Conservation (phyloP, 2,888 invertebrate genomes). For the Drosophila picticornis region DNA sequence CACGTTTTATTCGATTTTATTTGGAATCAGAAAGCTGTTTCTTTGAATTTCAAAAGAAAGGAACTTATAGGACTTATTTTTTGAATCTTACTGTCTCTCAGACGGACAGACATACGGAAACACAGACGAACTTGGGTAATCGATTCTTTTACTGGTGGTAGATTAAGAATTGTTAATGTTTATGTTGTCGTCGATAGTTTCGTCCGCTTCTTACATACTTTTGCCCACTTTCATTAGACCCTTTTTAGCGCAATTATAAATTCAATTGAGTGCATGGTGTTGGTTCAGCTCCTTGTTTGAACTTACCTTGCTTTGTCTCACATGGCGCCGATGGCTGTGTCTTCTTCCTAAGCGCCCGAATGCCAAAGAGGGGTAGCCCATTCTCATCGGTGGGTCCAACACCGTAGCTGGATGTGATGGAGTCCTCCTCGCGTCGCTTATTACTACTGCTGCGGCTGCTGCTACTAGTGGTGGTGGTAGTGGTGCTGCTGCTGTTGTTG, state of each 20-base stretch:
- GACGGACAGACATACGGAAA: background rate
- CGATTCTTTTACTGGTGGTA: background rate
- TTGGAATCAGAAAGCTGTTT: background rate
- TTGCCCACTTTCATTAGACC: background rate
- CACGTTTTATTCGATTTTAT: no score
- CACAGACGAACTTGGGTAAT: background rate
- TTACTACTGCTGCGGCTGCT: constrained; percentile 44
- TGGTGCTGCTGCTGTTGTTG: constrained; percentile 59
- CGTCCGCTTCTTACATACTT: background rate
- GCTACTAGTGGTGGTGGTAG: constrained; percentile 68
- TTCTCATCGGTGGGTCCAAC: constrained; percentile 93
- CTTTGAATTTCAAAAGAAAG: background rate
- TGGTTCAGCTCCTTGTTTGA: background rate
- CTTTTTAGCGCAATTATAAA: background rate
- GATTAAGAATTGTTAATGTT: background rate
- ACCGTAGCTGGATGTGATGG: constrained; percentile 92
- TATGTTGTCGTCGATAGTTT: background rate
- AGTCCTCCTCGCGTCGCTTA: constrained; percentile 86
- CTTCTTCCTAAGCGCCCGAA: constrained; percentile 89
- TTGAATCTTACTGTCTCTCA: no score
- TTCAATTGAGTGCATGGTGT: background rate
- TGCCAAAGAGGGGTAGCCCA: constrained; percentile 92
- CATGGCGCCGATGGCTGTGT: constrained; percentile 85
- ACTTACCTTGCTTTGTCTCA: constrained; percentile 88
- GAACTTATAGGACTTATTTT: no score